Evolutionary conservation across 1,140 invertebrate species (phyloP), one percentile per base, ranked within the genome.

Genomic region (Campoletis sonorensis): DNA sequence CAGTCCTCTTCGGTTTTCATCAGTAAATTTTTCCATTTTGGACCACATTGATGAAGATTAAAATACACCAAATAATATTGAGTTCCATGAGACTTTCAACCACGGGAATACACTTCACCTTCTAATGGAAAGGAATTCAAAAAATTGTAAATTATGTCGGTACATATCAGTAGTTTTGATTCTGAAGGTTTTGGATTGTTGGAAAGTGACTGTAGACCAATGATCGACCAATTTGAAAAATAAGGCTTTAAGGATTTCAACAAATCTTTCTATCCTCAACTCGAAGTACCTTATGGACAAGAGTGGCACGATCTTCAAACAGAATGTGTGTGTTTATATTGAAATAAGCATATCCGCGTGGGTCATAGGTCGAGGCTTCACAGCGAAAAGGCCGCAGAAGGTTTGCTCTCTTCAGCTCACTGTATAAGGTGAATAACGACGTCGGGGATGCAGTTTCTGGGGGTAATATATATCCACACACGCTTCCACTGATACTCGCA

Each of bases 401-500:
- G 51, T n/a, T 77, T 23, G 73, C 54, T 77, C 73, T 77, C 30
- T 77, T 26, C 51, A 61, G 30, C 68, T 79, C 21, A 27, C 75
- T 82, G 61, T 82, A 79, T 79, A 78, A 79, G 71, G 58, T 79
- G 58, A 81, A 81, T 64, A 61, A 71, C 71, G 67, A 45, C 70
- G 51, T 30, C 27, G 70, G 45, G 4, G 33, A 67, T 61, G 51
- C 15, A 26, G 61, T 30, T 70, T 70, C 13, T 1, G 18, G 30
- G 77, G 58, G 5, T 67, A 37, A 70, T 79, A 79, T 61, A 49
- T 49, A 75, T 49, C 33, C 79, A 64, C 21, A 37, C 54, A 49
- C 79, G 33, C 49, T 81, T 51, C 1, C 21, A 49, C 80, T 76
- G 79, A 80, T 84, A 84, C 79, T 82, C 58, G 64, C 58, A 58